Conservation (phyloP, 2,797 vertebrate species). For the Gastrophryne carolinensis region DNA sequence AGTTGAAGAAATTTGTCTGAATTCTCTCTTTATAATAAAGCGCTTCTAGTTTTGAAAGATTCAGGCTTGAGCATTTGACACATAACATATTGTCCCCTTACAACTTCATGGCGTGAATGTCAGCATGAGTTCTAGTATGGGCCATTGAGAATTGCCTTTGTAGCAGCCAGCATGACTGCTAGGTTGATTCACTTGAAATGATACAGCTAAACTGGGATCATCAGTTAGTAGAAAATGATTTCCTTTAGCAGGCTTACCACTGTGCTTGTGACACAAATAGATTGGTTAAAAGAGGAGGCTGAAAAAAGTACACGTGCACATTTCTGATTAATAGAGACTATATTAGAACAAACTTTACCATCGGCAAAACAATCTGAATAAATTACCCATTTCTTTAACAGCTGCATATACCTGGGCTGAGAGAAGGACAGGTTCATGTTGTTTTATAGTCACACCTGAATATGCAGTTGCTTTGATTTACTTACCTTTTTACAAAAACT, state of each 20-base stretch:
- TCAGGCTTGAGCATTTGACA: conserved; percentile 57
- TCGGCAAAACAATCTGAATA: conserved; percentile 58
- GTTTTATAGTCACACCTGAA: conserved; percentile 52
- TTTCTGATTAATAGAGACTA: conserved; percentile 61
- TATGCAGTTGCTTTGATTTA: conserved; percentile 56
- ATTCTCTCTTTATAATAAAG: too few relatives aligned
- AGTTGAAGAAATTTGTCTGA: too few relatives aligned
- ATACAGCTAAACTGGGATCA: conserved; percentile 75
- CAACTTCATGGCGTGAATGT: conserved; percentile 71
- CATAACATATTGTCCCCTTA: conserved; percentile 71
- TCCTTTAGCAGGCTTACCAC: conserved; percentile 70
- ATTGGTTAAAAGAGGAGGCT: conserved; percentile 57
- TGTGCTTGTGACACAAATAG: conserved; percentile 70
- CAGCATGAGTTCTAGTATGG: conserved; percentile 70
- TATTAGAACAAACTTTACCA: conserved; percentile 55
- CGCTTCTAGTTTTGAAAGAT: not conserved
- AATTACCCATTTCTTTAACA: conserved; percentile 43
- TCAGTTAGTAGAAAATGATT: conserved; percentile 78
- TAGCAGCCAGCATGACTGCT: conserved; percentile 70
- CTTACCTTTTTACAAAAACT: conserved; percentile 53
- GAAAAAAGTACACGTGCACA: conserved; percentile 50
- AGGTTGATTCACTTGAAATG: conserved; percentile 72
- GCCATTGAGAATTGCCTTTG: conserved; percentile 70
- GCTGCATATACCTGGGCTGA: conserved; percentile 52
- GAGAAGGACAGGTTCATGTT: conserved; percentile 45